Conservation (phyloP, 2,797 vertebrate genomes). For the Mus minutoides region DNA sequence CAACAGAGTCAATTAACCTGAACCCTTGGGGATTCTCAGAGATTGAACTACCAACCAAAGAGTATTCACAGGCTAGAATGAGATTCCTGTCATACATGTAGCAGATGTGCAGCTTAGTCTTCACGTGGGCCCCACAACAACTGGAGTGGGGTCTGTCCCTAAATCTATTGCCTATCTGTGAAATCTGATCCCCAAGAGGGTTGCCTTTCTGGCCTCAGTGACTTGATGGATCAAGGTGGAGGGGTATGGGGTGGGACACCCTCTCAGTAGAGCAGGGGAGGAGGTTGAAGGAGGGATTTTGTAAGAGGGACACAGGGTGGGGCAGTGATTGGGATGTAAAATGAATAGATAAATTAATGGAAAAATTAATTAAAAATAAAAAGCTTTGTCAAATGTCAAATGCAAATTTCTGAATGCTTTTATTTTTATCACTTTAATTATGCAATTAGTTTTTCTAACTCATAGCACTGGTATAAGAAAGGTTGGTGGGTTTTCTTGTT, state of each 20-base stretch:
- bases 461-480: background rate
- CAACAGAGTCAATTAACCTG: background rate
- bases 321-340: background rate
- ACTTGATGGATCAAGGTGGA: background rate
- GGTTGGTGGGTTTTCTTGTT: background rate
- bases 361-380: background rate
- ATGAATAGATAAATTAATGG: background rate
- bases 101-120: background rate
- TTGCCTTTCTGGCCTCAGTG: background rate
- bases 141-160: background rate
- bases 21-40: background rate
- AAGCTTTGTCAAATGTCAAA: background rate
- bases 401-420: background rate
- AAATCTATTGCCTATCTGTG: background rate
- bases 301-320: background rate
- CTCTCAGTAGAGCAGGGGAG: background rate
- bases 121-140: background rate
- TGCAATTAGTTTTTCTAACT: background rate
- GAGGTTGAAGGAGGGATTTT: background rate
- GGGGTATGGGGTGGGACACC: background rate
- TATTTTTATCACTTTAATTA: background rate
- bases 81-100: background rate
- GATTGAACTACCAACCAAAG: background rate
- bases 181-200: background rate
- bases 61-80: background rate